phyloP scores from a whole-genome alignment of 2,888 invertebrate species.

The Teinopalpus imperialis region DNA sequence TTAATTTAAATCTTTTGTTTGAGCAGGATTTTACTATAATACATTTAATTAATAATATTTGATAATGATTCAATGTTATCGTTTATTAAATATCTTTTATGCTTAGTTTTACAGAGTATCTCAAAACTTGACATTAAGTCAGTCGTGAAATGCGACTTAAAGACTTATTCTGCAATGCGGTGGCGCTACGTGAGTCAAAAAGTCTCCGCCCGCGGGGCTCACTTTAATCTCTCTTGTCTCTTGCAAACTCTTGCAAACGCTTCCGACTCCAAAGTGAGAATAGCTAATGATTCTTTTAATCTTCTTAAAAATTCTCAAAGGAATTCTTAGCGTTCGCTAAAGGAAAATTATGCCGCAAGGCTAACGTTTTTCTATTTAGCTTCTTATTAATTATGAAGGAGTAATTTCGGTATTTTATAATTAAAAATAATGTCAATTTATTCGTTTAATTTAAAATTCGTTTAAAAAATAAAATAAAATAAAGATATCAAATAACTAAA shows the following conservation, averaged over 20 bases:
- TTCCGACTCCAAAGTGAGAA: slow-evolving; percentile 56
- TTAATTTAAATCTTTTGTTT: no score
- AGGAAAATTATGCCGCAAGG: slow-evolving; percentile 41
- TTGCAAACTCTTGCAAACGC: slow-evolving; percentile 42
- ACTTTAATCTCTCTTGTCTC: slow-evolving; percentile 73
- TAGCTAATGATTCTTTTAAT: slow-evolving; percentile 77
- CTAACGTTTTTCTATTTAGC: slow-evolving; percentile 28
- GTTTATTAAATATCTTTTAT: no score
- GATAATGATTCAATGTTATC: no score
- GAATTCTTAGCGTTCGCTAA: slow-evolving; percentile 52
- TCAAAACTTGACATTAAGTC: no score
- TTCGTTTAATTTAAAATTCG: no score
- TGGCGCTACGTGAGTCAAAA: slow-evolving; percentile 29
- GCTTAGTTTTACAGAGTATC: no score
- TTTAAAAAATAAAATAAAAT: no score
- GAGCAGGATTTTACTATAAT: no score
- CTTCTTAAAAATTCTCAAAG: slow-evolving; percentile 72
- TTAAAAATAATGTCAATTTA: slow-evolving; percentile 9
- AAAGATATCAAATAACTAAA: no score
- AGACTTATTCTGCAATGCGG: slow-evolving; percentile 2
- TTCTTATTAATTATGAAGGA: slow-evolving; percentile 27
- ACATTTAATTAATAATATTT: no score
- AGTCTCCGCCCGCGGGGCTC: slow-evolving; percentile 45
- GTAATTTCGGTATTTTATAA: slow-evolving; percentile 20
- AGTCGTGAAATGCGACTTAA: neutral